These are phyloP conservation scores for Aleiodes testaceus DNA, from an alignment of 2,888 invertebrate species.

Conservation along the genomic window DNA sequence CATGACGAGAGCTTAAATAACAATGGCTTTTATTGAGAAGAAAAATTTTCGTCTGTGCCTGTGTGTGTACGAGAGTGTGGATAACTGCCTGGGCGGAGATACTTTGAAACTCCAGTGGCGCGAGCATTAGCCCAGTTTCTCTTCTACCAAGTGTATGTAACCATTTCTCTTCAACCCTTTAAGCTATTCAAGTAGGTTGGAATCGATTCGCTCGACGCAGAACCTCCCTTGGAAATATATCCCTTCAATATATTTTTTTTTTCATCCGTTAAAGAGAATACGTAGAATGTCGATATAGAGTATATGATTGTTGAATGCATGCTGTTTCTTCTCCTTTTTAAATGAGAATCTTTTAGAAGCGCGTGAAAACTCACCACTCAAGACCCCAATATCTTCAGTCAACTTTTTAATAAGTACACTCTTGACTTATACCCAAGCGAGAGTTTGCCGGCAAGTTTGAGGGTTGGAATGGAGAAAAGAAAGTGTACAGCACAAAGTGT, in stretches of 20 bases:
- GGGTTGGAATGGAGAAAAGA: conserved; percentile 27
- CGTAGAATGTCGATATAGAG: neutral
- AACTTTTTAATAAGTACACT: conserved; percentile 42
- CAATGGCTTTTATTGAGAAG: conserved; percentile 34
- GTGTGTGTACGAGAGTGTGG: neutral
- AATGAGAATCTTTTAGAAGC: neutral
- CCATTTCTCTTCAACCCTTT: conserved; percentile 16
- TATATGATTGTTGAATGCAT: neutral
- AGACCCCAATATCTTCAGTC: conserved; percentile 16
- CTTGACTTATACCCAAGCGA: conserved; percentile 5
- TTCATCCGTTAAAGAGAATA: neutral
- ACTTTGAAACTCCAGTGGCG: conserved; percentile 57
- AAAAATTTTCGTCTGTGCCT: neutral
- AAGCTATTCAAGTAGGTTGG: conserved; percentile 7
- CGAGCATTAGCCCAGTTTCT: conserved; percentile 65
- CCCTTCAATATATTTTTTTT: neutral
- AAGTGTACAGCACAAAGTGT: conserved; percentile 2
- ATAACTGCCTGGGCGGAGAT: conserved; percentile 34
- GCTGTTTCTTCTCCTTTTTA: neutral
- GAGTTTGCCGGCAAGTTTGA: neutral
- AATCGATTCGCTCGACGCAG: neutral
- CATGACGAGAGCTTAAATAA: conserved; percentile 19
- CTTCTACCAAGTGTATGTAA: neutral
- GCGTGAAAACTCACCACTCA: conserved; percentile 15
- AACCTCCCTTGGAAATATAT: neutral